Conservation (phyloP, 2,888 invertebrate species). For the Cephus pygmeus region DNA sequence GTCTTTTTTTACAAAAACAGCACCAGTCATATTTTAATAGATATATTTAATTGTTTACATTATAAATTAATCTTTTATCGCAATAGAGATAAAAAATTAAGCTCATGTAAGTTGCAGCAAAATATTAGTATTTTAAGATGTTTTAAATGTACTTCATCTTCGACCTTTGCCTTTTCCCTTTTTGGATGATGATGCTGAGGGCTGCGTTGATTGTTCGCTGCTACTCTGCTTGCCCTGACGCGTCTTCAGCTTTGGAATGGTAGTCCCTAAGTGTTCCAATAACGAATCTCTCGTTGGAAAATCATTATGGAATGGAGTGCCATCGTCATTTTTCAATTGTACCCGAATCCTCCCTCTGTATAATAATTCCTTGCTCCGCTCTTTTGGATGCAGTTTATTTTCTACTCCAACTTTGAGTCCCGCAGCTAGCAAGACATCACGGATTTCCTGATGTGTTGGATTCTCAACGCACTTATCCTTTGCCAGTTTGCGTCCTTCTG, state of each 20-base stretch:
- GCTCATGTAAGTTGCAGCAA: not conserved
- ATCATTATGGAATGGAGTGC: conserved; percentile 76
- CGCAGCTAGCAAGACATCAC: conserved; percentile 87
- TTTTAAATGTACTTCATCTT: conserved; percentile 48
- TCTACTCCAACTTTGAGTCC: conserved; percentile 90
- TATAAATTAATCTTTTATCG: not conserved
- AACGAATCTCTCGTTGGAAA: conserved; percentile 83
- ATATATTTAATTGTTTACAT: conserved; percentile 2
- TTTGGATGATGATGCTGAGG: conserved; percentile 51
- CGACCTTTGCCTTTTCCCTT: conserved; percentile 67
- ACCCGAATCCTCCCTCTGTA: conserved; percentile 91
- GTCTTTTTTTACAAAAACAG: no score
- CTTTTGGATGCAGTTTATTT: conserved; percentile 91
- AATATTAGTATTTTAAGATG: not conserved
- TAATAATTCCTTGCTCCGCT: conserved; percentile 88
- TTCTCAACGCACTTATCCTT: conserved; percentile 92
- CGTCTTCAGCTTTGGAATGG: conserved; percentile 91
- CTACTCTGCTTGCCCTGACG: conserved; percentile 72
- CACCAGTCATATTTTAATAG: no score
- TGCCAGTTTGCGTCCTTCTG: conserved; percentile 87
- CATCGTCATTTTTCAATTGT: conserved; percentile 92
- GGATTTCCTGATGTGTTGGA: conserved; percentile 94
- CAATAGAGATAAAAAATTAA: not conserved
- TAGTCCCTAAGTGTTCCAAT: conserved; percentile 81
- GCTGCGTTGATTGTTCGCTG: conserved; percentile 58